phyloP scores from a whole-genome alignment of 2,797 vertebrate genomes.

The Phoebastria nigripes region DNA sequence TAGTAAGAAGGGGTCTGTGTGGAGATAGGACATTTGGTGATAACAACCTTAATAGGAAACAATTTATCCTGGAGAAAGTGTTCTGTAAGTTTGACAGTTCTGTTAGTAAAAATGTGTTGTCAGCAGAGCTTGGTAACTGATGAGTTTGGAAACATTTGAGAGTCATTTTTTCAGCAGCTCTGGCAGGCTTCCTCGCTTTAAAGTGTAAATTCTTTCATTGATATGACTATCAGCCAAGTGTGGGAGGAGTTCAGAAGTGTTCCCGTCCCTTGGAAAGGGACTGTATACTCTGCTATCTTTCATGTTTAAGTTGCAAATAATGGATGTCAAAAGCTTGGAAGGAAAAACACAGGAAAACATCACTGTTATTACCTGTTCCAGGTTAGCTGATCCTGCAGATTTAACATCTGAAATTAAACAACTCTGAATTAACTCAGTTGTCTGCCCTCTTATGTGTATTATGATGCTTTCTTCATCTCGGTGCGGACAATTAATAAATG shows the following conservation, averaged over 20 bases:
- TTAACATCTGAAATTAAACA: neutral
- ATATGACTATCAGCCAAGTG: neutral
- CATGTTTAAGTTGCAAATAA: neutral
- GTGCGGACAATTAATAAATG: neutral
- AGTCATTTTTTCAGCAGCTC: neutral
- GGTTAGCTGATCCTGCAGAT: neutral
- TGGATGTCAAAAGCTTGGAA: neutral
- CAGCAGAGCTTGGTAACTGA: conserved; percentile 2
- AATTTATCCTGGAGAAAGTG: neutral
- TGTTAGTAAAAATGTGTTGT: conserved; percentile 6
- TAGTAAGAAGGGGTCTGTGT: neutral
- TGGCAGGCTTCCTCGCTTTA: neutral
- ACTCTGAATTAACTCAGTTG: neutral
- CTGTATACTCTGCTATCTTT: neutral
- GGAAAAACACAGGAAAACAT: neutral
- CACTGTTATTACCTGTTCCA: neutral
- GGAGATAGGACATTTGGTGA: neutral
- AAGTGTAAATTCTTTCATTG: conserved; percentile 24
- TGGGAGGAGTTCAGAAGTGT: conserved; percentile 12
- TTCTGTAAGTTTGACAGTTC: neutral
- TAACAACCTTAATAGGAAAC: neutral
- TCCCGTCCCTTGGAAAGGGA: neutral
- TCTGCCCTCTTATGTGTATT: neutral
- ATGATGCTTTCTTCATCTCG: neutral
- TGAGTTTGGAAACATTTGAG: conserved; percentile 11